Evolutionary conservation across 53 echinoderm and acorn worm genomes (phyloP).

Genomic region (Arbacia lixula): DNA sequence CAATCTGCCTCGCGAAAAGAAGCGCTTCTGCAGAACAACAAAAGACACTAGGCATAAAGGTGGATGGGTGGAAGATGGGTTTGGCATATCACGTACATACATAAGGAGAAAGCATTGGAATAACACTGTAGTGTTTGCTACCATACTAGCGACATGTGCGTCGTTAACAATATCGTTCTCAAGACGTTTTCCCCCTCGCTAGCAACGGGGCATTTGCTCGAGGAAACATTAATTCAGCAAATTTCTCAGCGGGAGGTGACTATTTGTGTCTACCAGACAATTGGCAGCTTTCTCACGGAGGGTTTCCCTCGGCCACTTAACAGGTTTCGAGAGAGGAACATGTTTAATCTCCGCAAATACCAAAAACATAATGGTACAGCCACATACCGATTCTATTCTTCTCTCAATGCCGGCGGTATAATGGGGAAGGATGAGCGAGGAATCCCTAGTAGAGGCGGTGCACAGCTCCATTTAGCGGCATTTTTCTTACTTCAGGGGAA

Average conservation of each 20-base stretch:
- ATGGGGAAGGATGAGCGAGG: not conserved
- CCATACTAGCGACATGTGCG: too few relatives aligned
- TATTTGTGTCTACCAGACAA: constrained; percentile 18
- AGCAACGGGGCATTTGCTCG: not conserved
- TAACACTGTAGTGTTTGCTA: too few relatives aligned
- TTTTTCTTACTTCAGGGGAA: too few relatives aligned
- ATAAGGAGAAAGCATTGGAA: too few relatives aligned
- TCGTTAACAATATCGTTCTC: too few relatives aligned
- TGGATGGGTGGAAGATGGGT: too few relatives aligned
- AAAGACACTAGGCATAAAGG: too few relatives aligned
- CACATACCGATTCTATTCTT: not conserved
- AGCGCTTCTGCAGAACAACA: too few relatives aligned
- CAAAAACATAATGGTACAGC: not conserved
- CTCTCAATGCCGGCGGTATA: too few relatives aligned
- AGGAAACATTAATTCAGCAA: constrained; percentile 26
- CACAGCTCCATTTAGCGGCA: not conserved
- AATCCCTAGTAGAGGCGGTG: not conserved
- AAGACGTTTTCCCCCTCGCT: not conserved
- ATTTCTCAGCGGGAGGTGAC: constrained; percentile 5
- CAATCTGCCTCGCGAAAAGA: too few relatives aligned
- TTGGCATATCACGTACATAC: too few relatives aligned
- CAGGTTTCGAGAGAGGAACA: constrained; percentile 24
- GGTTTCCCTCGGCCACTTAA: constrained; percentile 14
- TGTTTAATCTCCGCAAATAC: constrained; percentile 26
- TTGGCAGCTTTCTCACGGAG: not conserved